Base-by-base conservation (phyloP, 1,140 invertebrate genomes). In the Charaxes varanes region DNA sequence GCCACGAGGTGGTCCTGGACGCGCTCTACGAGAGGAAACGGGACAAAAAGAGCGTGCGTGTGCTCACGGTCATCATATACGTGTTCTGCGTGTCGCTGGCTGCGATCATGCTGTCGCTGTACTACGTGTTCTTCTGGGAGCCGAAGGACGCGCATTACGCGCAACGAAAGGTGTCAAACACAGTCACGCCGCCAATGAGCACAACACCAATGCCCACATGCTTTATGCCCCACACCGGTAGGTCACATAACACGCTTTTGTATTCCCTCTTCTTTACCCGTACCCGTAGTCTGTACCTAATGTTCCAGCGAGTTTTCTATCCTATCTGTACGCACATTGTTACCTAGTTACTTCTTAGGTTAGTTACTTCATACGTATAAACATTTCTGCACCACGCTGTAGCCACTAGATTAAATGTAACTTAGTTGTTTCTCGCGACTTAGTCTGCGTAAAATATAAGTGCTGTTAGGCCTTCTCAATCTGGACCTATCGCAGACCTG, bases 51-150 rank as follows among this genome's bases (percentile, higher is more conserved):
- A 85, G 92, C 55, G 87, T 98, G 18, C 89, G 96, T n/a, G 92
- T 98, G 33, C 86, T 98, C 41, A 98, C 96, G 1, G 97, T 99
- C 17, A 88, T 98, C 44, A 95, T 96, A 4, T 99, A 99, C 83
- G 91, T 98, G 32, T 91, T 98, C 63, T 95, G 94, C 52, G 97
- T 99, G 41, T 98, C 96, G 6, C 85, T 97, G 45, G 96, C 95
- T 0, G 97, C 96, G 3, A 96, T 98, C 49, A 93, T 98, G 71
- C 87, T 99, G 13, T 97, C 95, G 0, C 87, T 97, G 6, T 99
- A 98, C 85, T 99, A 99, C 84, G 92, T 96, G 45, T 95, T 98
- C 74, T 89, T 98, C 45, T 98, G 97, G 97, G 91, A 97, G 74
- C 94, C 95, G 0, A 88, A 82, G 70, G 84, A 73, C 47, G 74